phyloP scores from a whole-genome alignment of 1,140 invertebrate genomes.

The Camponotus floridanus region DNA sequence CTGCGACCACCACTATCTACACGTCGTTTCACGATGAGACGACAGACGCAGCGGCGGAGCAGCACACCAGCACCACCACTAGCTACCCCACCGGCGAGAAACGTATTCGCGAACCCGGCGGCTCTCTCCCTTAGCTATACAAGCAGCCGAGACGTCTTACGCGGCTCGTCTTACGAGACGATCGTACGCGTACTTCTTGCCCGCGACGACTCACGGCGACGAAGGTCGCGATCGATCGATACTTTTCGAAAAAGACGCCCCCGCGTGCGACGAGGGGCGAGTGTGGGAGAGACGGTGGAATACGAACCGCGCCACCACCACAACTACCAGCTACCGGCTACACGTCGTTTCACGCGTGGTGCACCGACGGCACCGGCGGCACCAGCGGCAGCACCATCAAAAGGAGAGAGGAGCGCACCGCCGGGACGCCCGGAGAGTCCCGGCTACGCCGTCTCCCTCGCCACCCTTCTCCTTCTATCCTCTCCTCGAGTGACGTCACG shows the following conservation, averaged over 20 bases:
- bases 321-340: slow-evolving; percentile 19
- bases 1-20: slow-evolving; percentile 50
- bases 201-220: slow-evolving; percentile 49
- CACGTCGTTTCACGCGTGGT: slow-evolving; percentile 59
- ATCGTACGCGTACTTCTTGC: slow-evolving; percentile 25
- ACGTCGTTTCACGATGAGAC: slow-evolving; percentile 52
- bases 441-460: slow-evolving; percentile 39
- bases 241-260: slow-evolving; percentile 62
- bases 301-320: slow-evolving; percentile 30
- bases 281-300: slow-evolving; percentile 25
- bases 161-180: slow-evolving; percentile 16
- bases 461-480: slow-evolving; percentile 42
- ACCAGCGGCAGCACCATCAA: slow-evolving; percentile 51
- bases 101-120: slow-evolving; percentile 25
- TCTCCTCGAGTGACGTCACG: slow-evolving; percentile 71
- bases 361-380: slow-evolving; percentile 35
- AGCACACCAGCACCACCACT: slow-evolving; percentile 56
- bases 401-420: slow-evolving; percentile 43
- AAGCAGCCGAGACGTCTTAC: neutral
- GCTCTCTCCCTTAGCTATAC: slow-evolving; percentile 8
- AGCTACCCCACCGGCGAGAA: slow-evolving; percentile 30
- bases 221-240: slow-evolving; percentile 67
- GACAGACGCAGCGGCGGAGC: slow-evolving; percentile 26
- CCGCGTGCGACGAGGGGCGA: slow-evolving; percentile 6
- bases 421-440: slow-evolving; percentile 67